Base-by-base conservation (phyloP, 2,113 vertebrate species). In the Mustelus asterias region DNA sequence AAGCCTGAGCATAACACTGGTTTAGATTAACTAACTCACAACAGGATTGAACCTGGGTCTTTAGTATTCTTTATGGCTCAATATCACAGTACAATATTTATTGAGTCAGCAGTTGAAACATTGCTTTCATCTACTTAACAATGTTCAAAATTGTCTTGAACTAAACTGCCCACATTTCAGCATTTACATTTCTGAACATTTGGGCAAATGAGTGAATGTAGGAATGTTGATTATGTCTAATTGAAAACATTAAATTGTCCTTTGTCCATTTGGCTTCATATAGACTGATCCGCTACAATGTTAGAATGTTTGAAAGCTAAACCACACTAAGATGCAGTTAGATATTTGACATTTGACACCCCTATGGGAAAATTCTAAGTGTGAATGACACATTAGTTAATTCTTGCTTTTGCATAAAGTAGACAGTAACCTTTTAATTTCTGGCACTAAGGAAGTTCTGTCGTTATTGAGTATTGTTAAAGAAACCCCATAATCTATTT, bases 171-270 rank as follows among this genome's bases (percentile, higher is more conserved):
- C 5, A 44, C 1, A 41, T 41, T 83, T 83, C 80, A 83, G 80
- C 80, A 44, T 8, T 41, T 83, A 44, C 41, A 20, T 83, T 44
- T 83, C 37, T 83, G 80, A 80, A 80, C 37, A n/a, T 80, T 37
- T 33, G n/a, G 37, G 78, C 14, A n/a, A 41, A 80, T 80, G 3
- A 22, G 80, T 83, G 18, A 83, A 83, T 41, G 6, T 41, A 83
- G 80, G 37, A 83, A 83, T 37, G 16, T n/a, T 80, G 76, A 14
- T 83, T 83, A 16, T 80, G 78, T 83, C n/a, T 83, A 16, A 16
- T 83, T 83, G 37, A 44, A 83, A 44, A 41, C 80, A 44, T 76
- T 85, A 85, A 85, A 89, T 89, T 89, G 37, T 89, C 54, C 86
- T 89, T 89, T 58, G 48, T 58, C 48, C 48, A 89, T 26, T 58